These are phyloP conservation scores for Irena cyanogastra DNA, from an alignment of 2,113 vertebrate genomes.

Conservation along the genomic window DNA sequence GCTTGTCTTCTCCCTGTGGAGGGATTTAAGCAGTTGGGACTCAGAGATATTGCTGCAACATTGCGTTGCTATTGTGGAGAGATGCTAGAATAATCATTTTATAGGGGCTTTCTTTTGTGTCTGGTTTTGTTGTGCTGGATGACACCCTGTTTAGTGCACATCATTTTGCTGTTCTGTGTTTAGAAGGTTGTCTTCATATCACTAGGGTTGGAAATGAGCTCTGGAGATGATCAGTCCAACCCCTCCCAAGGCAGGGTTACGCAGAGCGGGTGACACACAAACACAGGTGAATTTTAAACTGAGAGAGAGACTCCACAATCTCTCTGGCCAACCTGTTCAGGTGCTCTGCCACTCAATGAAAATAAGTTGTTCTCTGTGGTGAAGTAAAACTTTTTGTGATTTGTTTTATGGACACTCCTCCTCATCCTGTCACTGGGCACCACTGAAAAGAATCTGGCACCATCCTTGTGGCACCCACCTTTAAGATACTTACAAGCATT, in stretches of 20 bases:
- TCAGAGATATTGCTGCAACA: not conserved
- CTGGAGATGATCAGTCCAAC: not conserved
- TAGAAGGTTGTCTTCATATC: not conserved
- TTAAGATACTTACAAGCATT: not conserved
- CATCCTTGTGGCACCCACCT: not conserved
- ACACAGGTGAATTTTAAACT: not conserved
- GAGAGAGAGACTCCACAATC: accelerated
- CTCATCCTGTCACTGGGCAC: not conserved
- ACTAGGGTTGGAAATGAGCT: not conserved
- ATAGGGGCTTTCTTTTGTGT: not conserved
- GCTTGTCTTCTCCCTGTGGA: not conserved
- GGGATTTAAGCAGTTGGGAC: not conserved
- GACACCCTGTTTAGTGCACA: not conserved
- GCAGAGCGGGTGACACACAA: not conserved
- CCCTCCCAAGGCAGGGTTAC: not conserved
- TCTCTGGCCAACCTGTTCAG: not conserved
- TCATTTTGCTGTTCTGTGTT: not conserved
- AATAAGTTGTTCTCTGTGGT: not conserved
- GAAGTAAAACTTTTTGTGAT: not conserved
- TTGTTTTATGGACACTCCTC: not conserved
- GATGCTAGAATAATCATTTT: not conserved
- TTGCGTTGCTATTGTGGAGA: not conserved
- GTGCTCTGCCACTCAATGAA: not conserved
- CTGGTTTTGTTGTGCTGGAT: not conserved
- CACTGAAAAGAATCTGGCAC: not conserved